Base-by-base conservation (phyloP, 2,113 vertebrate genomes). In the Cynopterus brachyotis region DNA sequence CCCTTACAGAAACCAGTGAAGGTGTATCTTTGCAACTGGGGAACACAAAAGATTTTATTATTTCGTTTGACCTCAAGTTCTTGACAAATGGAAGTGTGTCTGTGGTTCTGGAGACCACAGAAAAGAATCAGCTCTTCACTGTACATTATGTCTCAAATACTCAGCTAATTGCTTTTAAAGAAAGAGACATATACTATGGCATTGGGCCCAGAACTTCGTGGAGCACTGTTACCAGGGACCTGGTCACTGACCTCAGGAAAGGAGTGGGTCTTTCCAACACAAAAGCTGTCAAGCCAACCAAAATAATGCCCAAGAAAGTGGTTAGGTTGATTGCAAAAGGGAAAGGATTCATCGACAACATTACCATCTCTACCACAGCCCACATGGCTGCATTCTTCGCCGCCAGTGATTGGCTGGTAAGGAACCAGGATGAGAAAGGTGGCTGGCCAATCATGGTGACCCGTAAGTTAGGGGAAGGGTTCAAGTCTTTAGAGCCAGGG, bases 401-500 rank as follows among this genome's bases (percentile, higher is more conserved):
- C 0, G 99, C 99, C 94, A 99, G 99, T 73, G 98, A 99, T 89
- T 99, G 99, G 99, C 98, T 99, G 98, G 98, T 99, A 53, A 99
- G 98, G 80, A 99, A 99, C 98, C 99, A 99, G 98, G 99, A 99
- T 47, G 99, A 99, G 40, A 98, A 98, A 19, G 99, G 99, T 0
- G 99, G 99, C 0, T 99, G 99, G 99, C 99, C 99, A 50, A 99
- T 99, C 96, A 99, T 99, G 99, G 99, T 99, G 93, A 99, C 99
- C 2, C 99, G 99, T 32, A 99, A 99, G 93, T 96, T 99, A 42
- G 99, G 99, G 0, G 99, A 99, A 40, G 99, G 99, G 13, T 99
- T 99, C 97, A 99, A 97, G 32, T 98, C 99, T 15, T 93, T 99
- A 97, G 99, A 99, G 32, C 99, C 99, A 0, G 99, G 99, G 66